Evolutionary conservation across 2,113 vertebrate species (phyloP).

Genomic region (Pelusios castaneus): DNA sequence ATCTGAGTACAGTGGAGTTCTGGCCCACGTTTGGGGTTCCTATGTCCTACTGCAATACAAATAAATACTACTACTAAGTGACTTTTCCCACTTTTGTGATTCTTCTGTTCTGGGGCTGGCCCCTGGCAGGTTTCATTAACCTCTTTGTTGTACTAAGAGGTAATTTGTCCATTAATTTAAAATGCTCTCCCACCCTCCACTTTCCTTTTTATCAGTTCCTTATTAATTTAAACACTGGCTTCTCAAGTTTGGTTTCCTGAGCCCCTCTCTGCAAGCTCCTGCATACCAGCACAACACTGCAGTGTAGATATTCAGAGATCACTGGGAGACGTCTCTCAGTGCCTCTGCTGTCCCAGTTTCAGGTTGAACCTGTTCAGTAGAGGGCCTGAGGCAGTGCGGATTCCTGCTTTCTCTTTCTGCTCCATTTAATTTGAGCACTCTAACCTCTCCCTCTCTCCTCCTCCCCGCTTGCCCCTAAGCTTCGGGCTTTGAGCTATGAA

Average conservation of each 20-base stretch:
- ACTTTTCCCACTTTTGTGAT: not conserved
- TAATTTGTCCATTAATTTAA: not conserved
- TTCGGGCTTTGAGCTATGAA: slow-evolving; percentile 52
- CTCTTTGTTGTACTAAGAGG: not conserved
- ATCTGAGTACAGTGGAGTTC: not conserved
- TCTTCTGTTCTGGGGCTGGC: not conserved
- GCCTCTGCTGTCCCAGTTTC: slow-evolving; percentile 39
- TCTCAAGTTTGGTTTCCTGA: not conserved
- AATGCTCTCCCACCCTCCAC: not conserved
- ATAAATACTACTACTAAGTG: not conserved
- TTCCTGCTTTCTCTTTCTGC: slow-evolving; percentile 76
- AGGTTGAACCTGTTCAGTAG: slow-evolving; percentile 72
- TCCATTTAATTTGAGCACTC: slow-evolving; percentile 70
- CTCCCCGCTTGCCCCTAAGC: slow-evolving; percentile 45
- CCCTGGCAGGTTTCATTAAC: not conserved
- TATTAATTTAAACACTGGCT: not conserved
- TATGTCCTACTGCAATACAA: not conserved
- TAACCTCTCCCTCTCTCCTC: slow-evolving; percentile 48
- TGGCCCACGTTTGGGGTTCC: not conserved
- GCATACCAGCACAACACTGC: not conserved
- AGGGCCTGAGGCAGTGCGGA: slow-evolving; percentile 48
- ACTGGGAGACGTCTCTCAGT: slow-evolving; percentile 13
- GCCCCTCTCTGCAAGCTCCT: not conserved
- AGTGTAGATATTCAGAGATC: not conserved
- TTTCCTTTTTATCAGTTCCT: not conserved